phyloP scores from a whole-genome alignment of 2,888 invertebrate species.

The Seira musarum region DNA sequence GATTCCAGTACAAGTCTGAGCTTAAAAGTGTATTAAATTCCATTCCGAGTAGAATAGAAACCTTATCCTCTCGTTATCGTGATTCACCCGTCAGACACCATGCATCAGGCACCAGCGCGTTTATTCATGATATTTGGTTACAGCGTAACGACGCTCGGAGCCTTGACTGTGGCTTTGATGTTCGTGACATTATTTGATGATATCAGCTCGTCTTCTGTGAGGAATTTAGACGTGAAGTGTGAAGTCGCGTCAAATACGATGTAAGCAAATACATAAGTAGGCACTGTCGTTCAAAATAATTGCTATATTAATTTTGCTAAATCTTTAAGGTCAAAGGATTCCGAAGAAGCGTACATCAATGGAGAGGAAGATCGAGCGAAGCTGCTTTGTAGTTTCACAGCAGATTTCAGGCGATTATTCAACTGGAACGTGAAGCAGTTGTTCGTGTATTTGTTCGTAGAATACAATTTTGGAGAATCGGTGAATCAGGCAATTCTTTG shows the following conservation, averaged over 20 bases:
- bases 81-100: too few relatives aligned
- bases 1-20: too few relatives aligned
- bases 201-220: background rate
- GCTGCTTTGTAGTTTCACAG: background rate
- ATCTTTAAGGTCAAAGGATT: background rate
- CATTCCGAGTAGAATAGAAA: too few relatives aligned
- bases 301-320: too few relatives aligned
- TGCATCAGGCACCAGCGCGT: background rate
- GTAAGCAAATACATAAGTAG: too few relatives aligned
- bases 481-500: slow-evolving; percentile 19
- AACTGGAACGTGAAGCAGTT: slow-evolving; percentile 39
- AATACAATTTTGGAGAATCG: background rate
- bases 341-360: background rate
- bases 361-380: background rate
- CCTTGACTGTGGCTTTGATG: background rate
- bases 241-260: too few relatives aligned
- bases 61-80: too few relatives aligned
- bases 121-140: background rate
- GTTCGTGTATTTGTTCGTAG: background rate
- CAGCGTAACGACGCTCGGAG: background rate
- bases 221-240: background rate
- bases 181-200: background rate
- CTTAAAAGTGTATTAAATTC: too few relatives aligned
- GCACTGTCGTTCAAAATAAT: too few relatives aligned
- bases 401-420: background rate